Conservation (phyloP, 2,797 vertebrate species). For the Periparus ater region DNA sequence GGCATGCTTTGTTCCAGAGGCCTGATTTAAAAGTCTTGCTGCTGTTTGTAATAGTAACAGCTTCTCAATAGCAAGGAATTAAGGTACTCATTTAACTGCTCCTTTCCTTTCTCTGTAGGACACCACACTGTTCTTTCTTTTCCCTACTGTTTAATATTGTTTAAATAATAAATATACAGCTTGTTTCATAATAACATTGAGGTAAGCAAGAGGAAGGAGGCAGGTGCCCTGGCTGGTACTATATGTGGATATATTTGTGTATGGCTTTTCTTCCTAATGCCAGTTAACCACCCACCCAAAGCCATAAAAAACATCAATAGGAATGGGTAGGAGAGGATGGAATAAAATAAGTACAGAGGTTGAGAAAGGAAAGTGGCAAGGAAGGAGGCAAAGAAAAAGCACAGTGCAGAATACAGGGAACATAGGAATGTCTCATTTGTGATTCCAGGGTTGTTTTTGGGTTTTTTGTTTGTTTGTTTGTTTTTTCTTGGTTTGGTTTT, state of each 20-base stretch:
- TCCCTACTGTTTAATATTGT: background rate
- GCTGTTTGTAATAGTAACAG: slow-evolving; percentile 68
- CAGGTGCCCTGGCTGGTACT: background rate
- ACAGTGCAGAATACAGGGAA: background rate
- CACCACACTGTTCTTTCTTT: background rate
- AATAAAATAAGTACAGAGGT: background rate
- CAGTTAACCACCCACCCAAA: background rate
- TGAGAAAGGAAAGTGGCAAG: background rate
- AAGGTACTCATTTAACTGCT: slow-evolving; percentile 50
- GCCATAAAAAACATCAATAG: slow-evolving; percentile 15
- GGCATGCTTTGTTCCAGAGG: slow-evolving; percentile 75
- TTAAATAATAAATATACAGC: slow-evolving; percentile 11
- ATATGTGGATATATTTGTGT: background rate
- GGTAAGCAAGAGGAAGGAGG: slow-evolving; percentile 1
- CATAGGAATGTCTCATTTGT: background rate
- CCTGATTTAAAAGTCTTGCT: slow-evolving; percentile 82
- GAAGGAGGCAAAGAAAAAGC: background rate
- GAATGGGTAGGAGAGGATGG: background rate
- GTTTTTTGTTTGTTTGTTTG: background rate
- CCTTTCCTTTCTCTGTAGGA: slow-evolving; percentile 37
- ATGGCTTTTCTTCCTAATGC: slow-evolving; percentile 21
- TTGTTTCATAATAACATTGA: background rate
- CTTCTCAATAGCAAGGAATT: slow-evolving; percentile 37
- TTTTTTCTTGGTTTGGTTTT: background rate
- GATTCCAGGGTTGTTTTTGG: background rate